These are phyloP conservation scores for Suncus etruscus DNA, from an alignment of 2,113 vertebrate species.

Conservation along the genomic window DNA sequence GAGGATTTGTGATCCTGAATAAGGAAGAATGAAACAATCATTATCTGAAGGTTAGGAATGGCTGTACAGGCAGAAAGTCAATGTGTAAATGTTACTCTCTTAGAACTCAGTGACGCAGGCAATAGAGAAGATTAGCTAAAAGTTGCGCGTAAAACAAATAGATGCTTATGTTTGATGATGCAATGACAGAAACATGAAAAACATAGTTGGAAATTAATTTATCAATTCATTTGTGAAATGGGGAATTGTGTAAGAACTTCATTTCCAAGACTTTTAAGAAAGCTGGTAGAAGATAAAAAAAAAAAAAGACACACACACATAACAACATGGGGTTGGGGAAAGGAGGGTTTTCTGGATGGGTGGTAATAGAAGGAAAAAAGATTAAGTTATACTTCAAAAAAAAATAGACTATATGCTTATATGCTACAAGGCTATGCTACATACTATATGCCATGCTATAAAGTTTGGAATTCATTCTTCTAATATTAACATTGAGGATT, in stretches of 20 bases:
- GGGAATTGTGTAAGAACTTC: conserved; percentile 3
- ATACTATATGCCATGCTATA: neutral
- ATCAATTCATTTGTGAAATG: conserved; percentile 53
- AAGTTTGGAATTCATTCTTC: neutral
- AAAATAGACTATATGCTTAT: too few species aligned
- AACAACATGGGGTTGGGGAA: neutral
- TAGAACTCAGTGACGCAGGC: conserved; percentile 16
- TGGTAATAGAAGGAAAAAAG: too few species aligned
- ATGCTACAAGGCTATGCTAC: too few species aligned
- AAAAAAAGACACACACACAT: too few species aligned
- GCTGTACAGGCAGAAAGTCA: neutral
- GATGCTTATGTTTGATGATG: neutral
- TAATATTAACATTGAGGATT: neutral
- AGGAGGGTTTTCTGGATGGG: neutral
- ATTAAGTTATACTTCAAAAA: too few species aligned
- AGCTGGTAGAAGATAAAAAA: too few species aligned
- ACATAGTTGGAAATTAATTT: conserved; percentile 6
- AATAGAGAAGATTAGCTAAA: conserved; percentile 15
- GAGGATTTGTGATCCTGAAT: neutral
- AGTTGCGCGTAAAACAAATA: conserved; percentile 46
- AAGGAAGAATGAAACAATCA: neutral
- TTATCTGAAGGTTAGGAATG: conserved; percentile 15
- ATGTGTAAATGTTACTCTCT: conserved; percentile 7
- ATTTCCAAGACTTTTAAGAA: conserved; percentile 1
- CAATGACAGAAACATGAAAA: neutral